Evolutionary conservation across 2,797 vertebrate genomes (phyloP), one percentile per base, ranked within the genome.

Genomic region (Babyrousa celebensis): DNA sequence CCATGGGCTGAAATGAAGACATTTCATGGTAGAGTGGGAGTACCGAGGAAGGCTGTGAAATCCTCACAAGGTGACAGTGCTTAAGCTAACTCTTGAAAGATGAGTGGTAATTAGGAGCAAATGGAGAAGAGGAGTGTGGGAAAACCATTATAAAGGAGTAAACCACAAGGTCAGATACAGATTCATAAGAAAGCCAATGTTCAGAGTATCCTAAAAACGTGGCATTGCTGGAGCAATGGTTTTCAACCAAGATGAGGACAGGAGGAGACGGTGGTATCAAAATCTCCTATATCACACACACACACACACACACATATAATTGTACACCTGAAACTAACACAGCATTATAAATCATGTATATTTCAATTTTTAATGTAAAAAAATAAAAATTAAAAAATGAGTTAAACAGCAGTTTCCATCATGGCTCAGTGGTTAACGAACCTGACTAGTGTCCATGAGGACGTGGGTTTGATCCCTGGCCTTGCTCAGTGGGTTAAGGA

Each of bases 81-180:
- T 67, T 89, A n/a, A 85, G 40, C 56, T 83, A 88, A 91, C 52
- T 91, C 29, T 92, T 92, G 65, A 89, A 83, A 88, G 56, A 92
- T 48, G 58, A 67, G 8, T 27, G 3, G 10, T 54, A 1, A 52
- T 29, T n/a, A 85, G 48, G 56, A 92, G 17, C 27, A 88, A 88
- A 4, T 17, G 10, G 20, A 58, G 10, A 32, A 82, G 52, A 95
- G 48, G 85, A 96, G 29, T 36, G 11, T 83, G 25, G 58, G 16
- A 89, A 70, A 48, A 60, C 77, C 16, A 67, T 21, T 75, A 48
- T 63, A 92, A 75, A 78, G n/a, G 29, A 94, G 27, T 36, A 80
- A 84, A 77, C 11, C 48, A 9, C 48, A 74, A 16, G 40, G 16
- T 91, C 32, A 92, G 70, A 65, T 27, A 83, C 5, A 79, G 54